Evolutionary conservation across 2,113 vertebrate species (phyloP), one percentile per base, ranked within the genome.

Genomic region (Pelobates fuscus): DNA sequence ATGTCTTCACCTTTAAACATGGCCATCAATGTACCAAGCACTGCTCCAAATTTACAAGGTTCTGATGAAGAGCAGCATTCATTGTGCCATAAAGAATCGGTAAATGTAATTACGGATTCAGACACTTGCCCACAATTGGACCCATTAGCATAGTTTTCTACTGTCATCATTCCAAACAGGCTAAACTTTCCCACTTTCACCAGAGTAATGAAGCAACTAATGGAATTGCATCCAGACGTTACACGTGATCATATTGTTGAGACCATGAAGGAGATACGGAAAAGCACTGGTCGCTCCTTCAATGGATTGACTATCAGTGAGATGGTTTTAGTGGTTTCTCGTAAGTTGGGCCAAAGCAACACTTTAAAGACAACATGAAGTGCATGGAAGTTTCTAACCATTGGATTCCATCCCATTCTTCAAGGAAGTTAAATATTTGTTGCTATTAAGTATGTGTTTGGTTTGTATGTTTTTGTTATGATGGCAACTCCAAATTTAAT

Each of bases 181-280:
- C 21, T 74, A 5, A 74, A 74, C 43, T 21, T 74, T 14, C n/a
- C 20, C 18, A 49, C 37, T 12, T 65, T 65, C 18, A 27, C 20
- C 24, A 65, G n/a, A 58, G 61, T 66, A 41, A 3, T 66, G 8
- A 27, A 37, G 8, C 14, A 21, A 20, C 24, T 74, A 2, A 5
- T 1, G 3, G 12, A 58, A 8, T 6, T 3, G 2, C 62, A 74
- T 55, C 54, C 54, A 15, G n/a, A 44, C 20, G 15, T 20, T 30
- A 41, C 17, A 21, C 55, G 71, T 30, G 49, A 74, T 0, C 29
- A 74, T 17, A 58, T 74, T 30, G 5, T 43, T 21, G 2, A 3
- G 2, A 14, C 61, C 1, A 6, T 74, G 2, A 29, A 74, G 29
- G 71, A 74, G 5, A 12, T 74, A 6, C 37, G 30, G 43, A 44